Percentiles rank a stretch among this genome's conserved stretches.
Conservation (phyloP, 2,888 invertebrate species). For the Cosmia trapezina region DNA sequence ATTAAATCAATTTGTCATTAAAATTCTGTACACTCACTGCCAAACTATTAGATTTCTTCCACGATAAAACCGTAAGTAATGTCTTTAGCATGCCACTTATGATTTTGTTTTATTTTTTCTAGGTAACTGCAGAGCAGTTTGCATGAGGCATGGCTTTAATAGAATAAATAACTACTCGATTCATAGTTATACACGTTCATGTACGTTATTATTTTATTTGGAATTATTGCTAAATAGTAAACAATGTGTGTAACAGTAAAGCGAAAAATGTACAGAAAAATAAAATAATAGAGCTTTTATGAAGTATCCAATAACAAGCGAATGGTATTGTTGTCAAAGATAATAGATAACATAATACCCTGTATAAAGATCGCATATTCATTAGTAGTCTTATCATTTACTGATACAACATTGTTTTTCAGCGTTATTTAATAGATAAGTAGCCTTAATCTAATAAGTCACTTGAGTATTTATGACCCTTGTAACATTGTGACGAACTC, state of each 20-base stretch:
- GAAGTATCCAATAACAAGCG: conserved; percentile 43
- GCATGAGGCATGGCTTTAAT: conserved; percentile 86
- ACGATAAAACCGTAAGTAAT: conserved; percentile 57
- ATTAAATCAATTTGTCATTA: conserved; percentile 42
- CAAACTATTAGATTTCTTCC: conserved; percentile 42
- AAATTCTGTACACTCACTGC: conserved; percentile 55
- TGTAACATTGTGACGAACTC: conserved; percentile 45
- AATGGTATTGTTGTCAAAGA: conserved; percentile 55
- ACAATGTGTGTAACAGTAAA: conserved; percentile 51
- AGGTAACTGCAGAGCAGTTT: conserved; percentile 84
- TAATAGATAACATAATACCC: conserved; percentile 61
- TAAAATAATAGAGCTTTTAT: conserved; percentile 55
- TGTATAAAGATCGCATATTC: conserved; percentile 59
- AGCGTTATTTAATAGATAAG: conserved; percentile 76
- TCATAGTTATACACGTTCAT: conserved; percentile 83
- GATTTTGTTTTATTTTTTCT: conserved; percentile 77
- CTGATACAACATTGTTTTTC: conserved; percentile 79
- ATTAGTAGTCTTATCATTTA: conserved; percentile 72
- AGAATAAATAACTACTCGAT: conserved; percentile 82
- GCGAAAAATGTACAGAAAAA: conserved; percentile 3
- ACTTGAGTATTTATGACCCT: conserved; percentile 62
- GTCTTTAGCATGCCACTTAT: conserved; percentile 75
- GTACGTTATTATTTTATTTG: conserved; percentile 77
- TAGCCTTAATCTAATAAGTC: conserved; percentile 65
- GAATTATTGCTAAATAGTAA: conserved; percentile 27